Conservation (phyloP, 2,113 vertebrate genomes). For the Phrynocephalus versicolor region DNA sequence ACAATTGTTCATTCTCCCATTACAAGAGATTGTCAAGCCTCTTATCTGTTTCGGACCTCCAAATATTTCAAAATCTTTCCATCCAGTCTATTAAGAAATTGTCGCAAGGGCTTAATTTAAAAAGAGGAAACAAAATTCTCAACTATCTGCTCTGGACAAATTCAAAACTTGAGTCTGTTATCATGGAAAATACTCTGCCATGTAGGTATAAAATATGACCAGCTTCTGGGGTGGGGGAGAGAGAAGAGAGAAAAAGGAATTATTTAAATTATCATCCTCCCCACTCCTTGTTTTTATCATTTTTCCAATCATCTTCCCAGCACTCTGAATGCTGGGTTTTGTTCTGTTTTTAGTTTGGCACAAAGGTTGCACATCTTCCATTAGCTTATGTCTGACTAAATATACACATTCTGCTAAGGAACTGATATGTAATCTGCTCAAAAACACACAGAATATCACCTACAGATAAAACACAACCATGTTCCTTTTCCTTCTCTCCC, state of each 20-base stretch:
- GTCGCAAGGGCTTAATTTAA: background rate
- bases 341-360: background rate
- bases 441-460: no score
- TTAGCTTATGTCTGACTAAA: conserved; percentile 33
- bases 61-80: background rate
- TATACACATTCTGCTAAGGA: background rate
- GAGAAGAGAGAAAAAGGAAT: no score
- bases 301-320: background rate
- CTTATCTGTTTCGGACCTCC: background rate
- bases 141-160: background rate
- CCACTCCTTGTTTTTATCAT: background rate
- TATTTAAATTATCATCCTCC: background rate
- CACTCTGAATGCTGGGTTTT: conserved; percentile 16
- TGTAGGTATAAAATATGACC: no score
- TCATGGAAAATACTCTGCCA: no score
- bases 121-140: background rate
- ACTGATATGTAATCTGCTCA: background rate
- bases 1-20: background rate
- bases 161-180: no score
- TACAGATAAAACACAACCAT: background rate
- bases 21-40: background rate
- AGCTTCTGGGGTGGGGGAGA: no score
- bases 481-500: background rate
- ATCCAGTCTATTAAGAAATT: background rate
- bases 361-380: background rate